A percentile compares a stretch with the other conserved stretches of the same genome.
Conservation (phyloP, 2,888 invertebrate genomes). For the Leucania comma region DNA sequence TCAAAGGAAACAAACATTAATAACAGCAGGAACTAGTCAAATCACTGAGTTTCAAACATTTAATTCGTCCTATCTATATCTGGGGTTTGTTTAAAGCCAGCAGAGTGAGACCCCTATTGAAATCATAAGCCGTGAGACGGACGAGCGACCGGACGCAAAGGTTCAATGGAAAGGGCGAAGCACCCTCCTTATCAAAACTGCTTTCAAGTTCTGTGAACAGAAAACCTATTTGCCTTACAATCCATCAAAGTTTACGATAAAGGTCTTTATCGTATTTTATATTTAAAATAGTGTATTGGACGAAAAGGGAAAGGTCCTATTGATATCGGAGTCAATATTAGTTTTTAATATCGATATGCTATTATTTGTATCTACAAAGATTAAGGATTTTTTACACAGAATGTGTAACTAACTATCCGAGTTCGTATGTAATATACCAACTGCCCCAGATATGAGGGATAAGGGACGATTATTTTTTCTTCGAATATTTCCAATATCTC, state of each 20-base stretch:
- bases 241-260: constrained; percentile 74
- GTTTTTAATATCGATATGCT: constrained; percentile 63
- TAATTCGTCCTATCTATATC: constrained; percentile 63
- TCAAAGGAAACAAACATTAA: constrained; percentile 63
- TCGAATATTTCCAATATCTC: constrained; percentile 50
- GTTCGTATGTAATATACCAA: constrained; percentile 41
- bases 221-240: constrained; percentile 74
- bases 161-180: constrained; percentile 69
- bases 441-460: constrained; percentile 34
- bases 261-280: constrained; percentile 66
- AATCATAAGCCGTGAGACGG: constrained; percentile 67
- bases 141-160: constrained; percentile 64
- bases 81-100: constrained; percentile 62
- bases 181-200: constrained; percentile 74
- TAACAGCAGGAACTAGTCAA: constrained; percentile 57
- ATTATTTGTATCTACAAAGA: constrained; percentile 58
- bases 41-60: constrained; percentile 61
- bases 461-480: constrained; percentile 42
- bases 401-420: background rate
- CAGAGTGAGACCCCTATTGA: constrained; percentile 69
- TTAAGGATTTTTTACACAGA: constrained; percentile 51
- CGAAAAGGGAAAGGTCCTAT: constrained; percentile 55
- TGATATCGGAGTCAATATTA: constrained; percentile 62
- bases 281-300: constrained; percentile 62
- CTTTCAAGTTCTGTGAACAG: constrained; percentile 73